phyloP scores from a whole-genome alignment of 2,113 vertebrate species.

The Eonycteris spelaea region DNA sequence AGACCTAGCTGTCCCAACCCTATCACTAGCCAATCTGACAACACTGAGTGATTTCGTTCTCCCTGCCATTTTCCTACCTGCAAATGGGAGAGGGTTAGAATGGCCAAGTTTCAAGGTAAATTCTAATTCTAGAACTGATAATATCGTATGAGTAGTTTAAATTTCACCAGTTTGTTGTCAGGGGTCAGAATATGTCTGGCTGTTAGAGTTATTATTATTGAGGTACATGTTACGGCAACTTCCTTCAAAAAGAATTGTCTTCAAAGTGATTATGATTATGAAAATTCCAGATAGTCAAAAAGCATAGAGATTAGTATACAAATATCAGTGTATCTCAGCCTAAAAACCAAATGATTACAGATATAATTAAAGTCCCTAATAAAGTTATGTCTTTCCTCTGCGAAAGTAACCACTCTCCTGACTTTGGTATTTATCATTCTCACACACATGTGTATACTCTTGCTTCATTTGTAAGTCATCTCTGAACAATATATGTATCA shows the following conservation, averaged over 20 bases:
- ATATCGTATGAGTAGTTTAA: neutral
- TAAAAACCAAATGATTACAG: constrained; percentile 7
- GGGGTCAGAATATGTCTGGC: neutral
- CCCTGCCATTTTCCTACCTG: neutral
- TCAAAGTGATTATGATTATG: neutral
- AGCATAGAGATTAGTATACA: neutral
- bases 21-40: neutral
- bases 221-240: neutral
- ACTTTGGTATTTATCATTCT: neutral
- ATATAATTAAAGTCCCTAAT: neutral
- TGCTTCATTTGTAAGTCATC: neutral
- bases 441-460: neutral
- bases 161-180: neutral
- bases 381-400: neutral
- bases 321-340: neutral
- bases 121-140: neutral
- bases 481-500: neutral
- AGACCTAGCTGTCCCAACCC: neutral
- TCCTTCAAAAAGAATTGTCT: constrained; percentile 19
- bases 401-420: neutral
- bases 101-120: neutral
- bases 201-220: neutral
- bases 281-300: constrained; percentile 29
- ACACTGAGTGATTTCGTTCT: neutral
- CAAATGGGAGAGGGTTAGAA: neutral